Evolutionary conservation across 2,888 invertebrate species (phyloP), one percentile per base, ranked within the genome.

Genomic region (Chalcis sispes): DNA sequence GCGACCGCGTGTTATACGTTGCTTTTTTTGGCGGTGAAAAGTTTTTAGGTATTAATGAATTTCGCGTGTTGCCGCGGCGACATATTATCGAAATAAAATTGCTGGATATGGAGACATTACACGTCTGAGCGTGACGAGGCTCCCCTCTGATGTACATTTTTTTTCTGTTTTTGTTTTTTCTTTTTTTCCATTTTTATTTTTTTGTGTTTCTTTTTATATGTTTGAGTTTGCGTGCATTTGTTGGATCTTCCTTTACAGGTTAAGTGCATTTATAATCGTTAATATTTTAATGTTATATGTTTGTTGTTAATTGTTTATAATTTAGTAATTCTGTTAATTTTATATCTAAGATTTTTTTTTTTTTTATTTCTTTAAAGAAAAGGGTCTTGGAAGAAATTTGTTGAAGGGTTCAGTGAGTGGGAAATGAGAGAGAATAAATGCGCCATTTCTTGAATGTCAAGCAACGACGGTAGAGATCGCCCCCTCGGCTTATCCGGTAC

Each of bases 301-400:
- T 75, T 10, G 20, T 75, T 56, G 62, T 70, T 64, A 75, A 18
- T 29, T 75, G 65, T 59, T 75, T 13, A 62, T 70, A 48, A 25
- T 71, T 75, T 65, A 75, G 48, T 75, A 10, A 13, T 42, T 50
- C 20, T 50, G 50, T 50, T 50, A 50, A 20, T 50, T 20, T 50
- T 50, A 50, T 13, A 52, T 36, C 50, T 23, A 65, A 50, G 20
- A 20, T 52, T 52, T 20, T 52, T 52, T 52, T 46, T 46, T 13
- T 46, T n/a, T 4, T 5, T n/a, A 15, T 46, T 46, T 46, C 20
- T 50, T 23, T 50, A 50, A 23, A 50, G 50, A 15, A 23, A 32
- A 27, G 27, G 42, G 42, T 42, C n/a, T 32, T 32, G 18, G 10
- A n/a, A 58, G 58, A 32, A 58, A 58, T n/a, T 58, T 32, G 29